phyloP scores from a whole-genome alignment of 2,888 invertebrate species.

The Acleris emargana region DNA sequence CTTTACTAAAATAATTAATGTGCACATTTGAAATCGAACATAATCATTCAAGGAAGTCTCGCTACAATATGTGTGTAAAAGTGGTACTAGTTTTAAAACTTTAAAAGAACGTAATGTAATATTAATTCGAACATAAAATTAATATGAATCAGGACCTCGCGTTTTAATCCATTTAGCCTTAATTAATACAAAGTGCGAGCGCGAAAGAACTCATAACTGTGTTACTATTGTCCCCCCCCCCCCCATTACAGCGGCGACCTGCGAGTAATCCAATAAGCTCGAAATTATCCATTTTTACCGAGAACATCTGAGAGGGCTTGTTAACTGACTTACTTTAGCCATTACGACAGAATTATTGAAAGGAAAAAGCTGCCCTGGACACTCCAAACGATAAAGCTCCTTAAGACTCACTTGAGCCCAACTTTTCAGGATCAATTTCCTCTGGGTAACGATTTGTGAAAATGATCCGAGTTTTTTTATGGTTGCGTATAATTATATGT shows the following conservation, averaged over 20 bases:
- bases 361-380: conserved; percentile 55
- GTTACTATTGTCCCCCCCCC: conserved; percentile 22
- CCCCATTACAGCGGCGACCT: conserved; percentile 20
- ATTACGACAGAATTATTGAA: conserved; percentile 65
- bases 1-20: too few species aligned
- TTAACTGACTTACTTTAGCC: conserved; percentile 68
- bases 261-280: conserved; percentile 60
- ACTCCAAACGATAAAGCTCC: conserved; percentile 13
- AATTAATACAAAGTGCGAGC: conserved; percentile 4
- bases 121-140: too few species aligned
- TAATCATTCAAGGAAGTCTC: too few species aligned
- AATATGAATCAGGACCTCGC: too few species aligned
- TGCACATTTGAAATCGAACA: too few species aligned
- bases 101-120: too few species aligned
- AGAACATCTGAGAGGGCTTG: conserved; percentile 55
- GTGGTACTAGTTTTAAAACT: too few species aligned
- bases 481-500: conserved; percentile 52
- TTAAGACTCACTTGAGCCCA: not conserved
- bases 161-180: conserved; percentile 4
- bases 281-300: conserved; percentile 45
- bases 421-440: conserved; percentile 17
- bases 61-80: too few species aligned
- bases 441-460: conserved; percentile 24
- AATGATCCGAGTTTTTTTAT: conserved; percentile 56
- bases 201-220: conserved; percentile 21